Conservation (phyloP, 2,797 vertebrate genomes). For the Euthynnus affinis region DNA sequence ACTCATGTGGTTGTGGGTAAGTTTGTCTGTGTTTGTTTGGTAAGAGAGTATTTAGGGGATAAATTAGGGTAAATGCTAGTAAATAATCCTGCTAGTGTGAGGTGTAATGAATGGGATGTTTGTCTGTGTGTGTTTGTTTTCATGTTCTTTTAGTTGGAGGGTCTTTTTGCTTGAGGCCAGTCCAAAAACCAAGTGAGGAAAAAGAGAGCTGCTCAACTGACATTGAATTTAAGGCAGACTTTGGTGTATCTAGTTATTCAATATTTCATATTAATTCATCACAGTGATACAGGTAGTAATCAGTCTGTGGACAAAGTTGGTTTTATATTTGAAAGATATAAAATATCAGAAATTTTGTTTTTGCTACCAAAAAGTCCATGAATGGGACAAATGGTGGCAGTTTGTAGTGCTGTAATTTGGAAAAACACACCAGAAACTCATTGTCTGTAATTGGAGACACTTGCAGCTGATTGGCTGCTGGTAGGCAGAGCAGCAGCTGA, state of each 20-base stretch:
- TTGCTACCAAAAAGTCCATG: too few species aligned
- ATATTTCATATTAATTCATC: not conserved
- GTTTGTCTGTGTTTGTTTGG: not conserved
- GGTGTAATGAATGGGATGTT: not conserved
- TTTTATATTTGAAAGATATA: conserved; percentile 4
- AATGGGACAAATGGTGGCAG: not conserved
- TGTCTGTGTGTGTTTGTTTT: not conserved
- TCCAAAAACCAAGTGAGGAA: not conserved
- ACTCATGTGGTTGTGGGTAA: not conserved
- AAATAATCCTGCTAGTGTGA: not conserved
- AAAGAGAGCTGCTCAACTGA: not conserved
- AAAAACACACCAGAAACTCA: conserved; percentile 26
- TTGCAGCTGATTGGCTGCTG: conserved; percentile 40
- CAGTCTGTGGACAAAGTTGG: not conserved
- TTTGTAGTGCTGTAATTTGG: conserved; percentile 18
- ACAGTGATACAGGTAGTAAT: not conserved
- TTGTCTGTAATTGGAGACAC: conserved; percentile 42
- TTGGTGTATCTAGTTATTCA: not conserved
- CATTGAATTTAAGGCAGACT: not conserved
- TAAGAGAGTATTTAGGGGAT: not conserved
- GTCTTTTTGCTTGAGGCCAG: not conserved
- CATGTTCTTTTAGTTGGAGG: not conserved
- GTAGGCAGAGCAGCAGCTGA: conserved; percentile 39
- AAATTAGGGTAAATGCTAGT: not conserved
- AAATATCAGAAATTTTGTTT: not conserved